Evolutionary conservation across 1,140 invertebrate species (phyloP).

Genomic region (Macrotrachela quadricornifera): DNA sequence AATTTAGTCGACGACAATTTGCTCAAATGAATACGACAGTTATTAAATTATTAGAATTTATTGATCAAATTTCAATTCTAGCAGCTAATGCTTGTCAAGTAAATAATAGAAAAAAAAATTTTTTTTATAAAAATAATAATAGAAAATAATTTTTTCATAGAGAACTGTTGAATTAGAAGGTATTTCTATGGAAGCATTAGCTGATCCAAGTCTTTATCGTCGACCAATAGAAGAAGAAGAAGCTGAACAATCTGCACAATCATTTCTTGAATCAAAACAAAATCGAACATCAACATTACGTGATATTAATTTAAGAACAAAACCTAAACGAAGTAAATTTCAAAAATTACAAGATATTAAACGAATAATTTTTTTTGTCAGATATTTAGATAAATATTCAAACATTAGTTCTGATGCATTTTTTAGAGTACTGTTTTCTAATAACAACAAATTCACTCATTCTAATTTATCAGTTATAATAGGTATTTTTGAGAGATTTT

Average conservation of each 20-base stretch:
- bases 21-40: slow-evolving; percentile 15
- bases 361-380: background rate
- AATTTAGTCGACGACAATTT: slow-evolving; percentile 19
- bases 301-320: background rate
- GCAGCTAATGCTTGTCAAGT: slow-evolving; percentile 27
- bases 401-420: too few species aligned
- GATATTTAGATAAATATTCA: too few species aligned
- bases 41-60: slow-evolving; percentile 15
- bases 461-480: too few species aligned
- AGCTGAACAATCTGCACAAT: background rate
- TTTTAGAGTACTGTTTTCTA: too few species aligned
- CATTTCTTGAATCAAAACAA: background rate
- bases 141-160: background rate
- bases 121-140: slow-evolving; percentile 1
- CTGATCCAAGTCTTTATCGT: background rate
- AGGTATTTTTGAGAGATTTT: too few species aligned
- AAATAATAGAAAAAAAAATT: slow-evolving; percentile 10
- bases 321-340: background rate
- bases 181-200: slow-evolving; percentile 6
- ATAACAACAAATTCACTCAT: too few species aligned
- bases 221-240: background rate
- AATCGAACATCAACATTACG: background rate
- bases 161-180: slow-evolving; percentile 5
- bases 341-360: background rate
- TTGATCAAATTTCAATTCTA: slow-evolving; percentile 20